Conservation (phyloP, 2,888 invertebrate species). For the Cantharis rufa region DNA sequence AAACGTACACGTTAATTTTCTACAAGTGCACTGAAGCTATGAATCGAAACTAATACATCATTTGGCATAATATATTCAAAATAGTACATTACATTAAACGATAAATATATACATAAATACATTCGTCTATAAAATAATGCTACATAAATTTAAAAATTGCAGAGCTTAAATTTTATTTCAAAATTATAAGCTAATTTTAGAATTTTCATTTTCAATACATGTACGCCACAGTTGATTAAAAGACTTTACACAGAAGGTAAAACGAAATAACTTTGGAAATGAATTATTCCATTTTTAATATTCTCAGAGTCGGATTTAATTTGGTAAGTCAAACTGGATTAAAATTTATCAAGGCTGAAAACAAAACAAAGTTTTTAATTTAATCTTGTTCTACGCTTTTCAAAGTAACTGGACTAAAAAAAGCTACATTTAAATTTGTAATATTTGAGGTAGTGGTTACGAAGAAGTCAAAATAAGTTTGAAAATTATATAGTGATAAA, state of each 20-base stretch:
- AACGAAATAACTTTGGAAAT: conserved; percentile 21
- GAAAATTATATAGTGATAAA: conserved; percentile 44
- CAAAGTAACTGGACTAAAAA: conserved; percentile 26
- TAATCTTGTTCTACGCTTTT: conserved; percentile 31
- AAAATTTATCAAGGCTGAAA: conserved; percentile 32
- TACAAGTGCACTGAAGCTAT: conserved; percentile 9
- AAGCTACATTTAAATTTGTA: conserved; percentile 37
- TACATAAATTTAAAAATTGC: neutral
- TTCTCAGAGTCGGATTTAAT: conserved; percentile 26
- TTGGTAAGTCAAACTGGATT: conserved; percentile 29
- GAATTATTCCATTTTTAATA: conserved; percentile 30
- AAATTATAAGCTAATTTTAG: neutral
- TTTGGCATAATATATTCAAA: neutral
- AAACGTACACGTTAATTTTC: conserved; percentile 14
- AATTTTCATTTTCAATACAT: conserved; percentile 9
- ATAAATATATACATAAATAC: neutral
- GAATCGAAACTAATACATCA: neutral
- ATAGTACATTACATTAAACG: neutral
- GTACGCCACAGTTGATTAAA: conserved; percentile 12
- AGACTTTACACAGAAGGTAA: conserved; percentile 16
- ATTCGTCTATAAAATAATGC: no score
- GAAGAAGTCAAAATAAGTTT: conserved; percentile 36
- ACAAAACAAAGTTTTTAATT: conserved; percentile 37
- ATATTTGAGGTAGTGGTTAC: conserved; percentile 29
- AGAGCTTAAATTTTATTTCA: neutral